These are phyloP conservation scores for Ichneumoninae sp. DNA, from an alignment of 2,888 invertebrate species.

Conservation along the genomic window DNA sequence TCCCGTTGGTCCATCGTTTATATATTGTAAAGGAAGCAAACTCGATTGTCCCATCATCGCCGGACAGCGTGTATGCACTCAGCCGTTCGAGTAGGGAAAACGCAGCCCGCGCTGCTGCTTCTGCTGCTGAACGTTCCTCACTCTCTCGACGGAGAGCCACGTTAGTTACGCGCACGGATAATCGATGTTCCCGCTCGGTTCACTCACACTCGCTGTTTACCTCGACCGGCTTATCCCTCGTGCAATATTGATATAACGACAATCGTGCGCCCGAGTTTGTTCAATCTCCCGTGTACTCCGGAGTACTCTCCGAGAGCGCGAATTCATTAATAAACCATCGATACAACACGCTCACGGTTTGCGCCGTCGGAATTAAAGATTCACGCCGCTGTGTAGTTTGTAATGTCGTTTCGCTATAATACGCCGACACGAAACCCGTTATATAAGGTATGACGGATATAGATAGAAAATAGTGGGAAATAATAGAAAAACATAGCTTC, in stretches of 20 bases:
- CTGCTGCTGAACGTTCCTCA: conserved; percentile 17
- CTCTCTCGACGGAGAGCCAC: conserved; percentile 11
- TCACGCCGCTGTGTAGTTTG: no score
- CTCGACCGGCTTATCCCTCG: conserved; percentile 30
- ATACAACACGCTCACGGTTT: neutral
- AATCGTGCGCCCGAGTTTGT: neutral
- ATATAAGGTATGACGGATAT: neutral
- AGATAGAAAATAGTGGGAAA: neutral
- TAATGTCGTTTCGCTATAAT: neutral
- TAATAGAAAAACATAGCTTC: neutral
- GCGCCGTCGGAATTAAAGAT: neutral
- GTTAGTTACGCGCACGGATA: conserved; percentile 36
- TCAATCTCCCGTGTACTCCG: conserved; percentile 4
- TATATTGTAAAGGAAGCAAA: conserved; percentile 32
- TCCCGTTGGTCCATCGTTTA: conserved; percentile 49
- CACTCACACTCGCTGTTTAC: conserved; percentile 5
- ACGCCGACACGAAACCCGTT: neutral
- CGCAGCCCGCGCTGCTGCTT: neutral
- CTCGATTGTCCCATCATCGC: conserved; percentile 31
- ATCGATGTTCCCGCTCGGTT: conserved; percentile 55
- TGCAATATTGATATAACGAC: conserved; percentile 18
- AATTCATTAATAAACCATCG: conserved; percentile 14
- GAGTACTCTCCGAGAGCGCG: neutral
- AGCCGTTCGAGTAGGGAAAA: conserved; percentile 14
- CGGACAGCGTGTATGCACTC: conserved; percentile 17